A percentile compares a stretch with the other conserved stretches of the same genome.
These are phyloP conservation scores for Oreochromis tanganicae DNA, from an alignment of 2,113 vertebrate species.

Conservation along the genomic window DNA sequence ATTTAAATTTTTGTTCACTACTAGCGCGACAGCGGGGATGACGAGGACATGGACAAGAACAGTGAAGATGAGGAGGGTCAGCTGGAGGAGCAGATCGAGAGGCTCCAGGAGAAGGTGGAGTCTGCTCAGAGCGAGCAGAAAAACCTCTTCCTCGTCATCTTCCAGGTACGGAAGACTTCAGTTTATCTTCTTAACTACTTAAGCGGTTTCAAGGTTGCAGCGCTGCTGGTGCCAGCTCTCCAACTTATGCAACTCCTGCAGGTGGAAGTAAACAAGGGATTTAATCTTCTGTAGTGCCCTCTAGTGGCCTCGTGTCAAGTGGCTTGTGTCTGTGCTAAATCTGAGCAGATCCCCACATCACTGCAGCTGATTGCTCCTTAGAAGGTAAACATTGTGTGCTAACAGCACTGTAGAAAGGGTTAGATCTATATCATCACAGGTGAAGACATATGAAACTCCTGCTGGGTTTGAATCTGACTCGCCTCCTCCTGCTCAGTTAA, in stretches of 20 bases:
- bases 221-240: not conserved
- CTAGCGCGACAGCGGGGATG: slow-evolving; percentile 86
- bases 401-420: not conserved
- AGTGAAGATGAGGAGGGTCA: slow-evolving; percentile 91
- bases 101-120: slow-evolving; percentile 94
- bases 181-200: not conserved
- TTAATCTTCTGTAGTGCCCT: not conserved
- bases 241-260: not conserved
- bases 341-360: not conserved
- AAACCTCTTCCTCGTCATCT: slow-evolving; percentile 98
- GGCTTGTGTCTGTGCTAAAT: not conserved
- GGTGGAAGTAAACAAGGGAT: not conserved
- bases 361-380: not conserved
- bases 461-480: not conserved
- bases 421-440: not conserved
- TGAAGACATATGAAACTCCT: not conserved
- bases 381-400: not conserved
- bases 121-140: slow-evolving; percentile 98
- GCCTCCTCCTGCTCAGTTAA: not conserved
- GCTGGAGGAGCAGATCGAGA: slow-evolving; percentile 92
- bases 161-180: slow-evolving; percentile 77
- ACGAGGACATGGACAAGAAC: slow-evolving; percentile 86
- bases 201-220: not conserved
- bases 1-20: not conserved
- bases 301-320: not conserved